Base-by-base conservation (phyloP, 30 jellyfish, hydroid and myxozoan genomes). In the Chrysaora quinquecirrha region DNA sequence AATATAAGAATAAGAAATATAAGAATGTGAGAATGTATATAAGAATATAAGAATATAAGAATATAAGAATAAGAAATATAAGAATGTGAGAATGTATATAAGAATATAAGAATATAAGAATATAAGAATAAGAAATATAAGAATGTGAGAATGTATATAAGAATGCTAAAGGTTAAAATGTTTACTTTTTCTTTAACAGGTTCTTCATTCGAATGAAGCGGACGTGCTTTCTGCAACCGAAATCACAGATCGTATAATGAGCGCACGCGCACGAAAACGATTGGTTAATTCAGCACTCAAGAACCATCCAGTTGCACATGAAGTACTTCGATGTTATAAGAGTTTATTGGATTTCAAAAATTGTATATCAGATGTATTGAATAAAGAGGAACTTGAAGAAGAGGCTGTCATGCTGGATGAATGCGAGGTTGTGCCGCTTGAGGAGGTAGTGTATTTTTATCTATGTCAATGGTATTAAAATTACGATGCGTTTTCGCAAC, bases 241-340 rank as follows among this genome's bases (percentile, higher is more conserved):
- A 19, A 12, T 78, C 1, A 81, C 82, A 0, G 91, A 81, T 31
- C 78, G 79, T 1, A 31, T 81, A 29, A 67, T 84, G 88, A 84
- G 95, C 28, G 95, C 87, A 19, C 50, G 88, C 9, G 87, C 95
- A n/a, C 30, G 87, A 73, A 84, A 75, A 62, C 30, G 95, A 27
- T 78, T 84, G 30, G 84, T 84, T 0, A 84, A 84, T 52, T 64
- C 83, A 2, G 87, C 87, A 16, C 46, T 84, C n/a, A 63, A 60
- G 34, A 72, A 76, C 25, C 87, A 84, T 71, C 95, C 95, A 16
- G 78, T 84, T 20, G 87, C 91, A 1, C 48, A 56, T 0, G 91
- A 81, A 56, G 72, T 68, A 12, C 24, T 33, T 3, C 54, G 31
- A 52, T 49, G 23, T 38, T 81, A 81, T 73, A 47, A 69, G 68